These are phyloP conservation scores for Araneus ventricosus DNA, from an alignment of 1,140 invertebrate species.

Conservation along the genomic window DNA sequence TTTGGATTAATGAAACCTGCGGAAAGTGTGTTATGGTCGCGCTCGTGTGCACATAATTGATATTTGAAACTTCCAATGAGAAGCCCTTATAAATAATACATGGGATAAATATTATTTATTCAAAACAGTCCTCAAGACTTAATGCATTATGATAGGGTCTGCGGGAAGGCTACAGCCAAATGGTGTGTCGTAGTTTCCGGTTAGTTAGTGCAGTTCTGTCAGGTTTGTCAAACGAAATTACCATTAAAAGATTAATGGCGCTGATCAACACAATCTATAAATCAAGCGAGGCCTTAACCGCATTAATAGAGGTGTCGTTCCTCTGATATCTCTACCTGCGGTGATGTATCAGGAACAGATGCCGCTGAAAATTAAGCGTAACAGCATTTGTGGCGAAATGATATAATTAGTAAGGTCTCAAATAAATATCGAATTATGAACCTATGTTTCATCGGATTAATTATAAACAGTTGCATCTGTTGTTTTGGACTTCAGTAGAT, in stretches of 20 bases:
- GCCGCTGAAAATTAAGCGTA: background rate
- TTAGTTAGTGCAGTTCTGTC: background rate
- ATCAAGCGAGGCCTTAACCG: background rate
- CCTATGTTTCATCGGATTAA: background rate
- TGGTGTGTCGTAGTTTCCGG: background rate
- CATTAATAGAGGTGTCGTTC: background rate
- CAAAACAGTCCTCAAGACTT: background rate
- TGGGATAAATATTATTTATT: background rate
- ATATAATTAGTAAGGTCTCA: no score
- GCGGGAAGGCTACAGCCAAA: background rate
- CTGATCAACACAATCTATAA: conserved; percentile 2
- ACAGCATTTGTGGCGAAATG: no score
- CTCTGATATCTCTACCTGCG: background rate
- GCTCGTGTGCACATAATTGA: background rate
- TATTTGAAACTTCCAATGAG: background rate
- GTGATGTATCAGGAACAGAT: background rate
- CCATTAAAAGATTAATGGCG: conserved; percentile 19
- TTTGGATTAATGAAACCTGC: no score
- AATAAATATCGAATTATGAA: background rate
- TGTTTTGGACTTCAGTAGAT: no score
- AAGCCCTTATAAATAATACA: background rate
- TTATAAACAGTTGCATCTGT: no score
- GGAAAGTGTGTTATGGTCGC: background rate
- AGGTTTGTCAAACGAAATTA: background rate
- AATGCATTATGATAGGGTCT: background rate